Percentiles rank a stretch among this genome's conserved stretches.
Evolutionary conservation across 1,140 invertebrate species (phyloP).

Genomic region (Tenebrio molitor): DNA sequence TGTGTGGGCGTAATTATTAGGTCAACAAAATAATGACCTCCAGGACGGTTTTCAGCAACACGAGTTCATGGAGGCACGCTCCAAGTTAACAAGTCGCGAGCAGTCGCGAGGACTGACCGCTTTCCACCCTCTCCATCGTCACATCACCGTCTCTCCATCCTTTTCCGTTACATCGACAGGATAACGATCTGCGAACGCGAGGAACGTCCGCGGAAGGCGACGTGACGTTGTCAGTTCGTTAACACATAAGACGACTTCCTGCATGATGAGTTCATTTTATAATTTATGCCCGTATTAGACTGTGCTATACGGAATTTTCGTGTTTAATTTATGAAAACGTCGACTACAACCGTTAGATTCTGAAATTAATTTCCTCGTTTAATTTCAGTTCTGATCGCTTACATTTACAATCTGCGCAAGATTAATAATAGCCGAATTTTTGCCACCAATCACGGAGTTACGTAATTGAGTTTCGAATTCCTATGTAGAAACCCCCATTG

Average conservation of each 20-base stretch:
- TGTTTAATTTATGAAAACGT: conserved; percentile 39
- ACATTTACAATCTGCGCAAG: not conserved
- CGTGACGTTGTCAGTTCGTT: conserved; percentile 35
- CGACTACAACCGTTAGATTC: conserved; percentile 21
- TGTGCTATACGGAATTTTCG: conserved; percentile 37
- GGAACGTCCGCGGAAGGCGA: conserved; percentile 30
- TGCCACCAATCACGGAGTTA: not conserved
- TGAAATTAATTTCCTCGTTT: conserved; percentile 24
- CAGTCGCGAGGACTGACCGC: not conserved
- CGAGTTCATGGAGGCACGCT: conserved; percentile 29
- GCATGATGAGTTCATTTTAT: conserved; percentile 52
- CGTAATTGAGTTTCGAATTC: conserved; percentile 28
- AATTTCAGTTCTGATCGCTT: conserved; percentile 19
- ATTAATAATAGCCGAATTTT: conserved; percentile 22
- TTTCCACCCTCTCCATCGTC: not conserved
- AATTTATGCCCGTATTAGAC: conserved; percentile 45
- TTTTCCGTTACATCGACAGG: not conserved
- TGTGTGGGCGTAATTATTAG: conserved; percentile 13
- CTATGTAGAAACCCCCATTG: not conserved
- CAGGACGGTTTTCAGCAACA: conserved; percentile 28
- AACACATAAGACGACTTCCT: conserved; percentile 51
- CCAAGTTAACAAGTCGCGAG: conserved; percentile 17
- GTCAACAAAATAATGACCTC: conserved; percentile 33
- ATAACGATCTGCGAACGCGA: not conserved
- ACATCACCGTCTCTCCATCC: not conserved